Evolutionary conservation across 2,888 invertebrate genomes (phyloP).

Genomic region (Cryptophagus acutangulus): DNA sequence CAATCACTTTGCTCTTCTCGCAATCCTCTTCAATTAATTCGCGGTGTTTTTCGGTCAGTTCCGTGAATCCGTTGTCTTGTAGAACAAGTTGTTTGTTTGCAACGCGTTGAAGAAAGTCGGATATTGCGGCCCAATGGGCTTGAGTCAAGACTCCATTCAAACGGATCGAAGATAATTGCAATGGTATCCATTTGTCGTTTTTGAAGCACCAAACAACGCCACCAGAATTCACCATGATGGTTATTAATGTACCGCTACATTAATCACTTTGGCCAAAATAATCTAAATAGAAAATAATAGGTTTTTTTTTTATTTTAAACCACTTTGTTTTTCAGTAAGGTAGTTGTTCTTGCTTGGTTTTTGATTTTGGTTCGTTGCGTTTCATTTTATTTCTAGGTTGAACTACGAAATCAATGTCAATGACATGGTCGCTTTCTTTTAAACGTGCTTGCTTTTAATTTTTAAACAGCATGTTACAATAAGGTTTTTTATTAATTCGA

Average conservation of each 20-base stretch:
- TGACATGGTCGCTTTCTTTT: slow-evolving; percentile 17
- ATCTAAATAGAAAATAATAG: no score
- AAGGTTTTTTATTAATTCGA: no score
- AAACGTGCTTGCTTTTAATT: no score
- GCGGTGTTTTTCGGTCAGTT: slow-evolving; percentile 45
- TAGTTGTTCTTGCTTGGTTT: no score
- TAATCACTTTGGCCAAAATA: no score
- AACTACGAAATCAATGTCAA: slow-evolving; percentile 17
- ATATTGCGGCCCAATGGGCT: slow-evolving; percentile 61
- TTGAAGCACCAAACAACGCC: slow-evolving; percentile 66
- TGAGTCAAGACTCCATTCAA: slow-evolving; percentile 62
- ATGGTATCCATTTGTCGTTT: slow-evolving; percentile 63
- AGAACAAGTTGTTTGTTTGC: slow-evolving; percentile 60
- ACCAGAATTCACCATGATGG: slow-evolving; percentile 35
- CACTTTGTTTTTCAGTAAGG: no score
- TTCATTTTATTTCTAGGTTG: slow-evolving; percentile 16
- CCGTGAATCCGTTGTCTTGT: slow-evolving; percentile 48
- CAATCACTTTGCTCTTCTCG: slow-evolving; percentile 23
- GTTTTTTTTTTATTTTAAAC: no score
- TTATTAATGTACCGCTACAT: no score
- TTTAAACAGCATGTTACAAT: no score
- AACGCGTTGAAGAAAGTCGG: slow-evolving; percentile 61
- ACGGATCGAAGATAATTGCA: slow-evolving; percentile 62
- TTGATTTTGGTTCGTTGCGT: no score
- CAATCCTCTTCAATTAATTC: slow-evolving; percentile 35